A percentile compares a stretch with the other conserved stretches of the same genome.
Conservation (phyloP, 2,888 invertebrate species). For the Cephus rjabovi region DNA sequence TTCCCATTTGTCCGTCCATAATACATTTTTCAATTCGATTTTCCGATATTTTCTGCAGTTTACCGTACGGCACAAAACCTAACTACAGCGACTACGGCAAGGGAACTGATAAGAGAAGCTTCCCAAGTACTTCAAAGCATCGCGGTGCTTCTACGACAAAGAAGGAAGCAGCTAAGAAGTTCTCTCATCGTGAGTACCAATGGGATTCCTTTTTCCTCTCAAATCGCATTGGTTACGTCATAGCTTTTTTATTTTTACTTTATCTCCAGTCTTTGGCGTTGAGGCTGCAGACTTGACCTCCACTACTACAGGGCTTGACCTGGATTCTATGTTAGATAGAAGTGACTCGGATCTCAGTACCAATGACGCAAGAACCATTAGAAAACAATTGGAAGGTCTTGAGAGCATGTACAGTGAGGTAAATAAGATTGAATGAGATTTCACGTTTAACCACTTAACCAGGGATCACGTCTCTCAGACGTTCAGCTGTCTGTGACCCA, state of each 20-base stretch:
- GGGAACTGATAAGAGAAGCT: constrained; percentile 62
- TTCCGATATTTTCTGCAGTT: constrained; percentile 63
- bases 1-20: background rate
- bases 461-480: background rate
- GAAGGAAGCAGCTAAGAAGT: constrained; percentile 59
- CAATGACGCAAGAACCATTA: constrained; percentile 81
- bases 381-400: constrained; percentile 83
- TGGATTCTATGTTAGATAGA: constrained; percentile 83
- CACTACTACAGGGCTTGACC: constrained; percentile 81
- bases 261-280: constrained; percentile 74
- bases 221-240: background rate
- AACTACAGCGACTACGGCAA: constrained; percentile 70
- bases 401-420: constrained; percentile 92
- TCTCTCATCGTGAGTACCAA: constrained; percentile 56
- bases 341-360: constrained; percentile 83
- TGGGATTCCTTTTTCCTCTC: background rate
- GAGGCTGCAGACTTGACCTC: constrained; percentile 83
- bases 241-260: constrained; percentile 23
- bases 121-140: constrained; percentile 52
- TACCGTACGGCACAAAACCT: constrained; percentile 74
- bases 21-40: constrained; percentile 9
- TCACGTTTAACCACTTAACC: background rate
- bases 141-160: constrained; percentile 58
- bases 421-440: constrained; percentile 16
- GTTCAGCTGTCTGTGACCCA: background rate